A percentile compares a stretch with the other conserved stretches of the same genome.
These are phyloP conservation scores for Taenaris catops DNA, from an alignment of 2,888 invertebrate genomes.

Conservation along the genomic window DNA sequence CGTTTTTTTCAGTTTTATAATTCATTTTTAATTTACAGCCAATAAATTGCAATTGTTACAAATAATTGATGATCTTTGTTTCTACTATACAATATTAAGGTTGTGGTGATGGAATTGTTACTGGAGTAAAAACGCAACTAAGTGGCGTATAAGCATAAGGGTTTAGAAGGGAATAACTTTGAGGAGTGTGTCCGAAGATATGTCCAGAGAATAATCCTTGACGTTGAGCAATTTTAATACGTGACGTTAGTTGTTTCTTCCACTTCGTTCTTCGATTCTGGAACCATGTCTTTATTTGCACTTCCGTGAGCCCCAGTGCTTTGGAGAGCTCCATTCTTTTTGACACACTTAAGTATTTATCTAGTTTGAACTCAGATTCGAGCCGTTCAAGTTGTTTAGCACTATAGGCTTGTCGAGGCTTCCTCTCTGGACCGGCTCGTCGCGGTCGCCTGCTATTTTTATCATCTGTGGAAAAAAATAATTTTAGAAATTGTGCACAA, in stretches of 20 bases:
- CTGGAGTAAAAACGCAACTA: constrained; percentile 79
- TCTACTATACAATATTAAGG: too few species aligned
- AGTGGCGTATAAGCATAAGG: constrained; percentile 82
- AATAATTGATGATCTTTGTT: too few species aligned
- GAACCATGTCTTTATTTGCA: constrained; percentile 98
- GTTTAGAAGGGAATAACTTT: constrained; percentile 81
- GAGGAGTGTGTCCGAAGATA: constrained; percentile 81
- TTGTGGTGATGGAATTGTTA: constrained; percentile 64
- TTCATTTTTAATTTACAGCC: too few species aligned
- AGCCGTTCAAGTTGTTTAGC: constrained; percentile 94
- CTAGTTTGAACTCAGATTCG: constrained; percentile 96
- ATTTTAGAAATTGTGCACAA: too few species aligned
- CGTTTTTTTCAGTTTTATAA: too few species aligned
- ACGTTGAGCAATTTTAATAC: constrained; percentile 92
- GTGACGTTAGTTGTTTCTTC: constrained; percentile 97
- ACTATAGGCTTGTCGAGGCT: constrained; percentile 97
- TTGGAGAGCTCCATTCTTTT: constrained; percentile 97
- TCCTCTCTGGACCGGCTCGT: constrained; percentile 93
- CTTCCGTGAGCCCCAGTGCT: constrained; percentile 92
- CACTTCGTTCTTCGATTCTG: constrained; percentile 97
- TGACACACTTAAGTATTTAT: constrained; percentile 97
- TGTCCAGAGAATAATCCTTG: constrained; percentile 88
- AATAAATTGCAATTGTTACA: too few species aligned
- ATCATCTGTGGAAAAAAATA: constrained; percentile 78
- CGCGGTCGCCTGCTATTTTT: constrained; percentile 90